A percentile compares a stretch with the other conserved stretches of the same genome.
phyloP scores from a whole-genome alignment of 2,888 invertebrate genomes.

The Himalopsyche kuldschensis region DNA sequence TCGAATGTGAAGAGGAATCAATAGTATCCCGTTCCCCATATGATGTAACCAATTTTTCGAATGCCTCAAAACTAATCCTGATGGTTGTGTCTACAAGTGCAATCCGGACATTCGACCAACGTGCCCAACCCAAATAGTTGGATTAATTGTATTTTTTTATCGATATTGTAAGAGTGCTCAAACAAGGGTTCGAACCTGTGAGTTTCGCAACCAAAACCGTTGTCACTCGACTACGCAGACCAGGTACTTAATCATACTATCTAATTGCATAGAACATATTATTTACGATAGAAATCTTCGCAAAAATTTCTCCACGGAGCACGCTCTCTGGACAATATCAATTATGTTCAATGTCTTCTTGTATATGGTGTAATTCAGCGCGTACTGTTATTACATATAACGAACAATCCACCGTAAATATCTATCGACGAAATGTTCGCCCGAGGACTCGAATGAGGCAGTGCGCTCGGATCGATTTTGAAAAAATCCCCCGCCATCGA shows the following conservation, averaged over 20 bases:
- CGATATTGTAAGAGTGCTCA: too few relatives aligned
- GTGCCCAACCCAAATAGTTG: too few relatives aligned
- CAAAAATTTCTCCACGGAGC: neutral
- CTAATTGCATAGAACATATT: neutral
- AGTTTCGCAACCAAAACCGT: too few relatives aligned
- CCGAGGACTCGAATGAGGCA: neutral
- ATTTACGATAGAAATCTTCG: neutral
- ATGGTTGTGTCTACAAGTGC: too few relatives aligned
- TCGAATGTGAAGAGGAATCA: too few relatives aligned
- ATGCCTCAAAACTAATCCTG: too few relatives aligned
- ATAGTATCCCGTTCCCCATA: too few relatives aligned
- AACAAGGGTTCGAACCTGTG: too few relatives aligned
- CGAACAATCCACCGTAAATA: neutral
- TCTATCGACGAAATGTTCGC: neutral
- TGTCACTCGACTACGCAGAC: too few relatives aligned
- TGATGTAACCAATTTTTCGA: too few relatives aligned
- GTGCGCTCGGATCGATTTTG: neutral
- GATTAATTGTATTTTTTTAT: too few relatives aligned
- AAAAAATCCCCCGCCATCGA: neutral
- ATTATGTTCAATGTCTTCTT: neutral
- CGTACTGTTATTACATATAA: neutral
- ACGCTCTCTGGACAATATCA: neutral
- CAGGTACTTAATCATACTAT: neutral
- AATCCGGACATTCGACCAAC: too few relatives aligned
- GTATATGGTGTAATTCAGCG: neutral